Base-by-base conservation (phyloP, 2,797 vertebrate species). In the Huso huso region DNA sequence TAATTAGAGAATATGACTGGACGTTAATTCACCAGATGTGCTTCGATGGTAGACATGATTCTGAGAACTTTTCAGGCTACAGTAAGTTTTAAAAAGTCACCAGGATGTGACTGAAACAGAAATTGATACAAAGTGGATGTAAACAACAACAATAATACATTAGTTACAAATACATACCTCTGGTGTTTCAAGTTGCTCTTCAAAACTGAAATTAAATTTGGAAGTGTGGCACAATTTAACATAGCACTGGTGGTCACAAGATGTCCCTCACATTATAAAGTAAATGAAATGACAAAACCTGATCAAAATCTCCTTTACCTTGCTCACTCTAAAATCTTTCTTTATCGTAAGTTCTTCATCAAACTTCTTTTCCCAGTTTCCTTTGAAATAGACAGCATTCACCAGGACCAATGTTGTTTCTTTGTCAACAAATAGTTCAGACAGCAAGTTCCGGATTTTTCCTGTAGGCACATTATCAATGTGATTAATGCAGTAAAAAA, bases 331-430 rank as follows among this genome's bases (percentile, higher is more conserved):
- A 64, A 91, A 90, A 53, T 63, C 8, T 49, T 23, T 10, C 10
- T 89, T 82, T 0, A 0, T 7, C 49, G 87, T 89, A 8, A 0
- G 0, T 0, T 0, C 6, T 64, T 71, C 63, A 1, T 68, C 0
- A 63, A 91, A 91, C 72, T 75, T 68, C 55, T 72, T 79, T 64
- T 84, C 68, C 89, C 88, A 90, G 66, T 62, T 77, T 11, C 84
- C 83, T 76, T 88, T 90, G 59, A 89, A 88, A 75, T 90, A 89
- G 71, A 89, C 74, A 59, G 86, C 88, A 10, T 87, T 89, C 51
- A 90, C 82, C 73, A 90, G 73, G 66, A 89, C 85, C 57, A 90
- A 75, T 59, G 68, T 75, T 52, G 82, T 87, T 66, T 72, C 0
- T 0, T 0, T 0, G 10, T 76, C 51, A 65, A 88, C 0, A 2